Percentiles rank a stretch among this genome's conserved stretches.
Conservation (phyloP, 2,888 invertebrate species). For the Hermaeophaga mercurialis region DNA sequence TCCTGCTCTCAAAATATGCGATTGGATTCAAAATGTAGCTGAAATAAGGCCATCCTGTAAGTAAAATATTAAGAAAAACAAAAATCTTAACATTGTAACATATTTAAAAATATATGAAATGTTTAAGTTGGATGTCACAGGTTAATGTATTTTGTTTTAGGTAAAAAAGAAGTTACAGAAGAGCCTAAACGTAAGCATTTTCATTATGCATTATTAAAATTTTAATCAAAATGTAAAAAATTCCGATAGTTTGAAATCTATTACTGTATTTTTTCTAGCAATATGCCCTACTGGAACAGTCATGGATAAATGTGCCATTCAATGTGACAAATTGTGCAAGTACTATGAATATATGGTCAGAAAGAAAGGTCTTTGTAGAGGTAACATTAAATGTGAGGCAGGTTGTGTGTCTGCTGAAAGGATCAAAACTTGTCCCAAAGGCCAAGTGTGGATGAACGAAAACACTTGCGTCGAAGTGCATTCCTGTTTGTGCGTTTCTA, state of each 20-base stretch:
- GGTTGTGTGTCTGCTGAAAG: conserved; percentile 50
- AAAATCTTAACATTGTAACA: no score
- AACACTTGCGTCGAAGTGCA: conserved; percentile 72
- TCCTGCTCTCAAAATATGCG: conserved; percentile 63
- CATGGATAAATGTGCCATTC: conserved; percentile 73
- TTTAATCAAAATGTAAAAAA: background rate
- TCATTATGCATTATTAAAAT: background rate
- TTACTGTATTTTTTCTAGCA: conserved; percentile 14
- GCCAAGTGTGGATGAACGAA: conserved; percentile 73
- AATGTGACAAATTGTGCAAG: conserved; percentile 74
- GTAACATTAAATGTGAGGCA: conserved; percentile 55
- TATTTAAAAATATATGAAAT: no score
- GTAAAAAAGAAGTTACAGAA: background rate
- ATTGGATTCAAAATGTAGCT: conserved; percentile 60
- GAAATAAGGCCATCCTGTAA: conserved; percentile 66
- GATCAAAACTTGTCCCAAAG: conserved; percentile 60
- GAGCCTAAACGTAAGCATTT: conserved; percentile 2
- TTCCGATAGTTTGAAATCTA: background rate
- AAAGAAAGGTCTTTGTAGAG: conserved; percentile 57
- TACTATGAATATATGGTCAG: conserved; percentile 62
- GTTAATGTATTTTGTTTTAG: conserved; percentile 1
- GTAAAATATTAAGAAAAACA: no score
- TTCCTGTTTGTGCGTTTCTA: conserved; percentile 78
- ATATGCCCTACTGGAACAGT: conserved; percentile 59
- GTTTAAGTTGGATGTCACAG: no score